A percentile compares a stretch with the other conserved stretches of the same genome.
phyloP scores from a whole-genome alignment of 1,140 invertebrate genomes.

The Propsilocerus akamusi region DNA sequence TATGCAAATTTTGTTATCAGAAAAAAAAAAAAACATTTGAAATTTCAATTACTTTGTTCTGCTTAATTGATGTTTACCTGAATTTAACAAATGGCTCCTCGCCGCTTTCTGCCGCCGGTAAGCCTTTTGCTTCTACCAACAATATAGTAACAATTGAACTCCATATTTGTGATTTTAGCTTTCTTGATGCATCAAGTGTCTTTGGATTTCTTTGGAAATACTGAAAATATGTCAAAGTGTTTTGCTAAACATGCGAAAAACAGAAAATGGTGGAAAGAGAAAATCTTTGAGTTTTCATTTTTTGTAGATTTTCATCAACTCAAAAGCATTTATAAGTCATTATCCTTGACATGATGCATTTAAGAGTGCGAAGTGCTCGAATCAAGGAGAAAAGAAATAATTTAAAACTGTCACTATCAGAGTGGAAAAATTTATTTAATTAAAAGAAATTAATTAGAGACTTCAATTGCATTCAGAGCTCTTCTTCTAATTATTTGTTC shows the following conservation, averaged over 20 bases:
- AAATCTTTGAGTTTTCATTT: not conserved
- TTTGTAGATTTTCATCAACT: conserved; percentile 3
- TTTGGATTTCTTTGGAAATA: conserved; percentile 62
- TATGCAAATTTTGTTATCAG: too few species aligned
- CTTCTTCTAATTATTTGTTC: too few species aligned
- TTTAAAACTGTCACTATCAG: too few species aligned
- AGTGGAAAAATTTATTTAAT: too few species aligned
- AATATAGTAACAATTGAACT: conserved; percentile 91
- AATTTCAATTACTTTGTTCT: too few species aligned
- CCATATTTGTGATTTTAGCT: conserved; percentile 83
- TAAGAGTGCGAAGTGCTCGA: too few species aligned
- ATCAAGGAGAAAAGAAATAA: too few species aligned
- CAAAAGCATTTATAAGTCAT: too few species aligned
- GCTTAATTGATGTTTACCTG: conserved; percentile 34
- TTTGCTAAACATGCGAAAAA: not conserved
- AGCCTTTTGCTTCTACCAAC: conserved; percentile 82
- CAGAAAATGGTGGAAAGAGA: conserved; percentile 6
- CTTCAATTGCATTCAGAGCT: too few species aligned
- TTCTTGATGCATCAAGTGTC: conserved; percentile 55
- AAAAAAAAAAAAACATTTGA: too few species aligned
- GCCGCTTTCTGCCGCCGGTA: conserved; percentile 77
- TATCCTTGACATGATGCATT: too few species aligned
- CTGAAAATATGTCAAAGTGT: conserved; percentile 28
- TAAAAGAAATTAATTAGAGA: too few species aligned
- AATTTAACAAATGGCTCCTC: conserved; percentile 96